Evolutionary conservation across 2,888 invertebrate genomes (phyloP), one percentile per base, ranked within the genome.

Genomic region (Drosophila paranaensis): DNA sequence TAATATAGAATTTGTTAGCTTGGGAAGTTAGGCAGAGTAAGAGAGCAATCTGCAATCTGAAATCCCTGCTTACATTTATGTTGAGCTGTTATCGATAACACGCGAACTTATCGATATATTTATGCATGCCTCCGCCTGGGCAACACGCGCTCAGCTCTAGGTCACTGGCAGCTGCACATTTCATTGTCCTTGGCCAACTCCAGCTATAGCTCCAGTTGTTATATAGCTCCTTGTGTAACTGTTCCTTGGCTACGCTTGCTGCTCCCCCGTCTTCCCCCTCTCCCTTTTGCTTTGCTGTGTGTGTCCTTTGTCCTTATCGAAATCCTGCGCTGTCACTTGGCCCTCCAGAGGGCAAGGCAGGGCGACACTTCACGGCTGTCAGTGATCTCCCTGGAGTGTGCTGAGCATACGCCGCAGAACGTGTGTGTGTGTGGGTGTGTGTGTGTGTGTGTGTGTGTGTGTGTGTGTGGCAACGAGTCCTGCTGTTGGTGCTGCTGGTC

Each of bases 301-400:
- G 50, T 50, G 56, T 62, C 64, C 79, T 60, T 78, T 79, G 79
- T 81, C 73, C 84, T 81, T 87, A 87, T 87, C 85, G 84, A 77
- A 86, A 87, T 81, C 79, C 87, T 74, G 71, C 62, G 81, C 74
- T 86, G 87, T 87, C 85, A 83, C 77, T 87, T 86, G 77, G 73
- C 65, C 74, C 73, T 51, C 46, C 33, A 55, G 25, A 37, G 40
- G 33, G n/a, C 27, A 39, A 13, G 45, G 30, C 39, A 53, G 30
- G 67, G 72, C 74, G 65, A 74, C 82, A 88, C 79, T 84, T 82
- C 88, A 82, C 74, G 79, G 76, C 69, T 81, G 89, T 77, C 79
- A 87, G 54, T 82, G 86, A 86, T 86, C 89, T 87, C 86, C 86
- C 89, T 80, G 60, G 86, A 86, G 86, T 87, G 79, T 78, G 84